A percentile compares a stretch with the other conserved stretches of the same genome.
Conservation (phyloP, 2,113 vertebrate species). For the Erpornis zantholeuca region DNA sequence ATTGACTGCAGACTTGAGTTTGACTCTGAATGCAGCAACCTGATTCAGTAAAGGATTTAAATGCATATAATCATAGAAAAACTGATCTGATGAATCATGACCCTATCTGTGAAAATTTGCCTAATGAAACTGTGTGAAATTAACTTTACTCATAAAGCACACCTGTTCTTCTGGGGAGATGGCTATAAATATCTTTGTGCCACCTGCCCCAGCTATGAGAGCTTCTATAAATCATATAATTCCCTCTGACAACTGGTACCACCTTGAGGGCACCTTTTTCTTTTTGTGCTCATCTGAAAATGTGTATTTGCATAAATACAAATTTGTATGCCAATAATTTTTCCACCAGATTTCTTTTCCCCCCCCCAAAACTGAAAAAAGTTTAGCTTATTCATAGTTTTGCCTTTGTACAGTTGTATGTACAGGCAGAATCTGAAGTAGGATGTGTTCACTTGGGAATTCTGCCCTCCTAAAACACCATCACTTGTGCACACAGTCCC, state of each 20-base stretch:
- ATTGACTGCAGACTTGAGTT: background rate
- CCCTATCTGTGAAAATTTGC: background rate
- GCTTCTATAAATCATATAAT: slow-evolving; percentile 38
- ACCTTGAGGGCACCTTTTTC: background rate
- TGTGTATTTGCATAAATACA: background rate
- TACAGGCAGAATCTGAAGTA: background rate
- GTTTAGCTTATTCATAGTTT: background rate
- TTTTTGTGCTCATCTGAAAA: background rate
- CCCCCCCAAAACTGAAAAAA: accelerated
- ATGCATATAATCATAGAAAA: background rate
- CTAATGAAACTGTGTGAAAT: slow-evolving; percentile 48
- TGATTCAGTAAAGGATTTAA: background rate
- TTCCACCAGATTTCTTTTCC: background rate
- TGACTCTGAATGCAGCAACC: background rate
- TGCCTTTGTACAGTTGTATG: accelerated
- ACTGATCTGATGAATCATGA: background rate
- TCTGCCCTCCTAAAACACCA: background rate
- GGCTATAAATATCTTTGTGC: slow-evolving; percentile 50
- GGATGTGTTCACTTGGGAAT: background rate
- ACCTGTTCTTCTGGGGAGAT: slow-evolving; percentile 43
- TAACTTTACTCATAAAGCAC: slow-evolving; percentile 47
- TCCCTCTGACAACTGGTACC: slow-evolving; percentile 6
- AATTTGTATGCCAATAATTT: background rate
- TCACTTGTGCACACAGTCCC: background rate
- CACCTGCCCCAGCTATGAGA: slow-evolving; percentile 40